Evolutionary conservation across 2,888 invertebrate genomes (phyloP).

Genomic region (Volucella zonaria): DNA sequence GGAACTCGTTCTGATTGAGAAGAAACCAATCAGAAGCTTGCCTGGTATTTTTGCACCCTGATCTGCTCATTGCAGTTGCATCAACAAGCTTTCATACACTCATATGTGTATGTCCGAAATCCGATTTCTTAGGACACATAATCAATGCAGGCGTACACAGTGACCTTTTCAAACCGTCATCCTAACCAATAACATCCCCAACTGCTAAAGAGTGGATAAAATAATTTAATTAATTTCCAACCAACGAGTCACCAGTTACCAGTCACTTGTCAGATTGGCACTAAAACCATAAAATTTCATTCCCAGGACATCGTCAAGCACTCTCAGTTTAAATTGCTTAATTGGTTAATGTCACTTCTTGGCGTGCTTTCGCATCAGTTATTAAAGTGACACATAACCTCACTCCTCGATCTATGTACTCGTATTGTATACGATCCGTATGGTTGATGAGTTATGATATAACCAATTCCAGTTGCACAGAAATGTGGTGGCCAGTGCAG

Average conservation of each 20-base stretch:
- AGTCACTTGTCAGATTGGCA: constrained; percentile 19
- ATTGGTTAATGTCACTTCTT: constrained; percentile 33
- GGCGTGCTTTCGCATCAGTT: constrained; percentile 3
- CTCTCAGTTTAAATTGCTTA: constrained; percentile 10
- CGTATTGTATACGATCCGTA: not conserved
- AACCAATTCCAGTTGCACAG: constrained; percentile 6
- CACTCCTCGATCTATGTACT: not conserved
- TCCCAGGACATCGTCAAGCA: not conserved
- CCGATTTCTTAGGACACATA: too few relatives aligned
- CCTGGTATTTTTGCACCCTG: too few relatives aligned
- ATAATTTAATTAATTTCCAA: constrained; percentile 7
- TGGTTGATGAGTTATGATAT: not conserved
- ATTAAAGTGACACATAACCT: constrained; percentile 15
- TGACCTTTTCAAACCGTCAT: not conserved
- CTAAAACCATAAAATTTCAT: constrained; percentile 2
- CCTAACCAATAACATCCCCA: constrained; percentile 10
- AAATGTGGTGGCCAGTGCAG: not conserved
- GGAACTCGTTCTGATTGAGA: too few relatives aligned
- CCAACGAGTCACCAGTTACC: constrained; percentile 29
- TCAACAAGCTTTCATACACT: too few relatives aligned
- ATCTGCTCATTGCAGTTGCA: too few relatives aligned
- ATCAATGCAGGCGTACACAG: not conserved
- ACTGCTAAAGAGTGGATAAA: not conserved
- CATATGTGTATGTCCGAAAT: too few relatives aligned
- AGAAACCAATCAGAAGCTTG: too few relatives aligned